Percentiles rank a stretch among this genome's conserved stretches.
phyloP scores from a whole-genome alignment of 2,888 invertebrate species.

The Alloscopus bannaensis region DNA sequence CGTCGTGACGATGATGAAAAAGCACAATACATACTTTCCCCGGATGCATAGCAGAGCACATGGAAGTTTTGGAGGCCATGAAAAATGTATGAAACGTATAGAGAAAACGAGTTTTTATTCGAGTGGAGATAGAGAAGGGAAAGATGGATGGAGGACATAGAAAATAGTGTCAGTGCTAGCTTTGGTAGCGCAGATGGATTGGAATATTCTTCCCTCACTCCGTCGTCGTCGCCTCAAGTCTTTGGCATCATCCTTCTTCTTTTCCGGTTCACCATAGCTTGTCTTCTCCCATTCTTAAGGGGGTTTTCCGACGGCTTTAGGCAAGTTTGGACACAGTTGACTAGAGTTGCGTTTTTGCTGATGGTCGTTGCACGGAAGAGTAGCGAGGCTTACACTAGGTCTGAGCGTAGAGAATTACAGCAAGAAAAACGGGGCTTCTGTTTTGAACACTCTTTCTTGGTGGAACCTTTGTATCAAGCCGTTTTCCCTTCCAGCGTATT shows the following conservation, averaged over 20 bases:
- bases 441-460: too few species aligned
- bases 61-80: neutral
- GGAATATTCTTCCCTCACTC: slow-evolving; percentile 41
- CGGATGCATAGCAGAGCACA: too few species aligned
- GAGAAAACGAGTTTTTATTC: too few species aligned
- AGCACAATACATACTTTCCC: too few species aligned
- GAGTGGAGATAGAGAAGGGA: too few species aligned
- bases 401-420: neutral
- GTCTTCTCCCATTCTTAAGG: slow-evolving; percentile 13
- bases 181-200: slow-evolving; percentile 39
- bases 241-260: slow-evolving; percentile 46
- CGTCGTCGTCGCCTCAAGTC: slow-evolving; percentile 42
- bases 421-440: slow-evolving; percentile 12
- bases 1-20: too few species aligned
- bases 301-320: neutral
- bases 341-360: slow-evolving; percentile 4
- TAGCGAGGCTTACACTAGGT: neutral
- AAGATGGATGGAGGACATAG: slow-evolving; percentile 46
- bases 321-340: slow-evolving; percentile 30
- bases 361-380: neutral
- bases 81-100: too few species aligned
- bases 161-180: slow-evolving; percentile 47
- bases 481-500: too few species aligned
- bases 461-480: too few species aligned
- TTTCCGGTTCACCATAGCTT: slow-evolving; percentile 16